Base-by-base conservation (phyloP, 2,113 vertebrate genomes). In the Conger conger region DNA sequence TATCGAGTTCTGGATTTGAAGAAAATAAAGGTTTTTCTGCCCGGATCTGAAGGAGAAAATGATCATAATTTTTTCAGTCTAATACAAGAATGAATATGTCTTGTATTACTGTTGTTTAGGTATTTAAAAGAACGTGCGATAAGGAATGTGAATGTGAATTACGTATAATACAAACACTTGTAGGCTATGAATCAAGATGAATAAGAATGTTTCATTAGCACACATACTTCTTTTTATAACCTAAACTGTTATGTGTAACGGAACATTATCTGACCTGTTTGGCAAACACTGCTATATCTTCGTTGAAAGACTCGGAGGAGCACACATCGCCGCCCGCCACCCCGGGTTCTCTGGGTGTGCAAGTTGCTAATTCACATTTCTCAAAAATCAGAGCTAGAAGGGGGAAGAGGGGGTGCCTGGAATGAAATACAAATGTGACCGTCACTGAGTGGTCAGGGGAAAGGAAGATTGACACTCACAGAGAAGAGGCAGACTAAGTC, bases 1-100 rank as follows among this genome's bases (percentile, higher is more conserved):
- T 99, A 96, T 99, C 98, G 97, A 99, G 95, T 92, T 99, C 98
- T 89, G 98, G 98, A 95, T 99, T 99, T 90, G 98, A 99, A 94
- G 98, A 99, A 96, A 99, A 99, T 92, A 99, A 96, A 93, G 98
- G 98, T 93, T 99, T 99, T 97, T 99, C 98, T 96, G 98, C 97
- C 92, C 98, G 97, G 93, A 99, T 99, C 98, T 99, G 96, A 93
- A 97, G 92, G 87, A 92, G 92, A 91, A 93, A 81, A 86, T 82
- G 23, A 37, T 33, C 1, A 83, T 36, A 42, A 37, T n/a, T n/a
- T n/a, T n/a, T n/a, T 76, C 27, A 76, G 5, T 13, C 15, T 30
- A 76, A 76, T 76, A 16, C 30, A 76, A n/a, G 36, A 16, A 13
- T 2, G 15, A 15, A 76, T 76, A 17, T 76, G 16, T 20, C 35